These are phyloP conservation scores for Sebastes melanostomus DNA, from an alignment of 2,797 vertebrate species.

Conservation along the genomic window DNA sequence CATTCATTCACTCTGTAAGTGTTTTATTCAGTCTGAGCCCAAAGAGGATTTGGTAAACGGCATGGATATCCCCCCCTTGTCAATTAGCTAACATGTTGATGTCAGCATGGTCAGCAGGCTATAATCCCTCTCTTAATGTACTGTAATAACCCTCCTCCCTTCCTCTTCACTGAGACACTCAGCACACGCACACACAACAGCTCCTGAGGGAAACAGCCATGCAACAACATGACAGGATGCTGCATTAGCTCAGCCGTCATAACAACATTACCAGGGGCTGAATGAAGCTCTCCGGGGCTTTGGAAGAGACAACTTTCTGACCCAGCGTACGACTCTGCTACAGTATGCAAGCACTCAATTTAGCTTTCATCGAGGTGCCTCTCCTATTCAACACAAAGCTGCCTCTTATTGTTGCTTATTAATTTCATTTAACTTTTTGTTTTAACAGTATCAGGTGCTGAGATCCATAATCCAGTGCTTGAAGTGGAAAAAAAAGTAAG, in stretches of 20 bases:
- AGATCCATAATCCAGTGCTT: background rate
- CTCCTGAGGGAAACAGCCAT: conserved; percentile 34
- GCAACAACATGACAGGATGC: conserved; percentile 54
- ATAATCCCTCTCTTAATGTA: conserved; percentile 63
- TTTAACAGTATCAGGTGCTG: background rate
- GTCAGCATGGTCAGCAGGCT: conserved; percentile 63
- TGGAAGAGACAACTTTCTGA: conserved; percentile 28
- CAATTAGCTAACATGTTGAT: conserved; percentile 68
- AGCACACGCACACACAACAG: conserved; percentile 8
- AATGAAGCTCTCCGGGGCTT: conserved; percentile 22
- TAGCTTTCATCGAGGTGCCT: background rate
- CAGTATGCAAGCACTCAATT: background rate
- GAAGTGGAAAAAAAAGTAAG: no score
- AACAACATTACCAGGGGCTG: conserved; percentile 41
- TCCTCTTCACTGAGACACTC: conserved; percentile 3
- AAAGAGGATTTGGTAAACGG: conserved; percentile 62
- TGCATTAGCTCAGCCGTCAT: conserved; percentile 42
- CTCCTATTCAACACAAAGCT: background rate
- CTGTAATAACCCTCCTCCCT: conserved; percentile 34
- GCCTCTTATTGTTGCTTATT: background rate
- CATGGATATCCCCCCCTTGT: conserved; percentile 15
- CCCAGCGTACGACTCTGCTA: background rate
- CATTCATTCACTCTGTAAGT: conserved; percentile 11
- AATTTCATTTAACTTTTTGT: background rate
- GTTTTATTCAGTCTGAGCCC: conserved; percentile 44